Base-by-base conservation (phyloP, 1,140 invertebrate genomes). In the Drosophila pseudoananassae region DNA sequence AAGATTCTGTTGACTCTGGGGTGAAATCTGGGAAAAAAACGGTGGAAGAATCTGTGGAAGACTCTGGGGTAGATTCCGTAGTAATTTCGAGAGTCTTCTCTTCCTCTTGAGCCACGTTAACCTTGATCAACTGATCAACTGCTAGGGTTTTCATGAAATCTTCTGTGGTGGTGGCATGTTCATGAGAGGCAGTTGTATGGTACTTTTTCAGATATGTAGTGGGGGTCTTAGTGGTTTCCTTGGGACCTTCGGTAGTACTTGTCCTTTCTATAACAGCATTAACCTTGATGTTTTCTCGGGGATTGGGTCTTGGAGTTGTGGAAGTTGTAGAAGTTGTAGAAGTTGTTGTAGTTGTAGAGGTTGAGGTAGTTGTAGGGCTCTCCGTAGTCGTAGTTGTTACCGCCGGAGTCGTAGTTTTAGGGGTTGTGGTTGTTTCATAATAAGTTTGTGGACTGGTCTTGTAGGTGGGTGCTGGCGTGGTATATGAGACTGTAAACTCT, bases 161-260 rank as follows among this genome's bases (percentile, higher is more conserved):
- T 1, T 15, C 25, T 1, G 63, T 66, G n/a, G 63, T 66, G 6
- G 63, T 65, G 2, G 63, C 63, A 10, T 43, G 33, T 14, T 50
- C 15, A 0, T 45, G 63, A 0, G 58, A 0, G 1, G 33, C 58
- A 10, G 63, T 66, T 1, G 63, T 66, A 3, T n/a, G 3, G 7
- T 20, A 68, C 45, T 66, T 66, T 4, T 20, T 20, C 4, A 65
- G 25, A 2, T 58, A 31, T 15, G 8, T 4, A 7, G 40, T 4
- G 1, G 54, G 29, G 2, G 53, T 40, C 20, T 43, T 36, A 1
- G 52, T 55, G 10, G 23, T 1, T n/a, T 50, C 23, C 27, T 31
- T 15, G 1, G 49, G 25, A 6, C 8, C 15, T 9, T 31, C 14
- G 1, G 23, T 51, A 27, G 33, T n/a, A 36, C 3, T 14, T 4